Conservation (phyloP, 2,888 invertebrate species). For the Phytoseiulus persimilis region DNA sequence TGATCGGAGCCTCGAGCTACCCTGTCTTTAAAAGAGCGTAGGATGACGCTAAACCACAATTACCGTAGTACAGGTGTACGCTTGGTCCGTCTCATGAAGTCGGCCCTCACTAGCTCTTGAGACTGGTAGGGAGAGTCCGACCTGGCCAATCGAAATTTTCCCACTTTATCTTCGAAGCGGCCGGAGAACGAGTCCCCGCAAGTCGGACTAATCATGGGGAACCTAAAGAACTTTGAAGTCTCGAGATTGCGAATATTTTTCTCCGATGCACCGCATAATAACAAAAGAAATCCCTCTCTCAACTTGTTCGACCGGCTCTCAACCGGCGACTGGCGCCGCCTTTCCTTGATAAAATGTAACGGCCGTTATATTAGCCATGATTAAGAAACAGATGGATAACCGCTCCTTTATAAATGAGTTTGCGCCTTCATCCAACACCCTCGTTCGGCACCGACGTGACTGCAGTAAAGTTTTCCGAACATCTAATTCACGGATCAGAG, state of each 20-base stretch:
- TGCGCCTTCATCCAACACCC: background rate
- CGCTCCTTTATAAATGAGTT: background rate
- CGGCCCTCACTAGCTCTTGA: background rate
- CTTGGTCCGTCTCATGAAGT: background rate
- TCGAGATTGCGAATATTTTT: no score
- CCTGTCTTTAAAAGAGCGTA: background rate
- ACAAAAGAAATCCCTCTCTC: background rate
- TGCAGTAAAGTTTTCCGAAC: background rate
- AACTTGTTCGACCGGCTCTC: background rate
- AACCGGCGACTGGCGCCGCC: background rate
- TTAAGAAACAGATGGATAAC: background rate
- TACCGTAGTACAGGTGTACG: background rate
- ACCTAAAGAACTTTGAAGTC: no score
- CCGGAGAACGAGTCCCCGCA: no score
- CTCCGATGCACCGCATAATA: background rate
- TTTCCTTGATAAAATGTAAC: background rate
- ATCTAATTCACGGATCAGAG: background rate
- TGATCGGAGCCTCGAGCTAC: background rate
- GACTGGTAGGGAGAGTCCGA: background rate
- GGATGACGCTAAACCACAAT: background rate
- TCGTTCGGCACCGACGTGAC: background rate
- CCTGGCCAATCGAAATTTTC: no score
- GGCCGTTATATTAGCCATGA: background rate
- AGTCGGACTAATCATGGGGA: no score
- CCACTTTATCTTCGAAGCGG: no score